Evolutionary conservation across 1,140 invertebrate species (phyloP).

Genomic region (Chlorops oryzae): DNA sequence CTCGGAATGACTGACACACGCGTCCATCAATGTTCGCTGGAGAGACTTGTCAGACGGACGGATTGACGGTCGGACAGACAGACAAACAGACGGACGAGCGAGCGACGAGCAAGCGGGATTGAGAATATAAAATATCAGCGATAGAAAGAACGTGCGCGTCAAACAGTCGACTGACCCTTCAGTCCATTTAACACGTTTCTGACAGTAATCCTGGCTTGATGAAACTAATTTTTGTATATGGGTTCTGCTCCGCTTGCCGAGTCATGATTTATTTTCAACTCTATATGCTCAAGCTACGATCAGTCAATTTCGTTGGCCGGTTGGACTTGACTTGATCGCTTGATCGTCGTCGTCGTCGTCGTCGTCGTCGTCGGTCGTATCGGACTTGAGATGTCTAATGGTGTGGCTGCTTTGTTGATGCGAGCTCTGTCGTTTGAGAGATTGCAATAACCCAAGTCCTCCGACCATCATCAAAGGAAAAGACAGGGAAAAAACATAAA

Average conservation of each 20-base stretch:
- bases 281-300: too few relatives aligned
- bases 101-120: constrained; percentile 22
- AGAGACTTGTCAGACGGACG: neutral
- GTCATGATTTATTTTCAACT: constrained; percentile 44
- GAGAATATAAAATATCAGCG: too few relatives aligned
- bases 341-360: neutral
- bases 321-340: neutral
- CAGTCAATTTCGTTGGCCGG: neutral
- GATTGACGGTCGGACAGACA: neutral
- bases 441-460: too few relatives aligned
- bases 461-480: too few relatives aligned
- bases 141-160: too few relatives aligned
- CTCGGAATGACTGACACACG: too few relatives aligned
- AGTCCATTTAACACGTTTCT: constrained; percentile 46
- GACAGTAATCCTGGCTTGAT: constrained; percentile 46
- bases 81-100: constrained; percentile 4
- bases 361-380: neutral
- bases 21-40: too few relatives aligned
- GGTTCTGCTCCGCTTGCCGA: constrained; percentile 18
- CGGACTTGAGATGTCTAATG: neutral
- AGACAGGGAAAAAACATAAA: too few relatives aligned
- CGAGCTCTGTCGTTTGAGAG: too few relatives aligned
- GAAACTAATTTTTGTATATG: constrained; percentile 44
- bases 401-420: too few relatives aligned
- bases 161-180: constrained; percentile 46